Conservation (phyloP, 2,113 vertebrate genomes). For the Cyprinus carpio region DNA sequence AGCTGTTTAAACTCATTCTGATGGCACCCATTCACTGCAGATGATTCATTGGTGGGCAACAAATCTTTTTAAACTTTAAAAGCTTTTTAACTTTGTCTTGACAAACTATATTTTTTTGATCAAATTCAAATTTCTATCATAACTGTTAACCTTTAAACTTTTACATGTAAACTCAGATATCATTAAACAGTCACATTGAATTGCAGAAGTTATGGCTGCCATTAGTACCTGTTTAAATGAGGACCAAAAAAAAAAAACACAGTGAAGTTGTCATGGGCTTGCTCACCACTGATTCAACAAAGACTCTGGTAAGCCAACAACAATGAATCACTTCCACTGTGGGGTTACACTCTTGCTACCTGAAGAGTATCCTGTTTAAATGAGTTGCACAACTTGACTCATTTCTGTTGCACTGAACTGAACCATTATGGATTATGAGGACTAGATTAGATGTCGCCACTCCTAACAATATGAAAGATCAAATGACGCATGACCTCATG, state of each 20-base stretch:
- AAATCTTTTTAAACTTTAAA: not conserved
- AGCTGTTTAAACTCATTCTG: too few relatives aligned
- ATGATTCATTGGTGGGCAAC: too few relatives aligned
- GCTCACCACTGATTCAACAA: not conserved
- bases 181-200: not conserved
- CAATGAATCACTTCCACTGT: conserved; percentile 19
- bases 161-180: not conserved
- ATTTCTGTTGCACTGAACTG: conserved; percentile 16
- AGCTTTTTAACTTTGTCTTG: not conserved
- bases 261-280: not conserved
- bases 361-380: not conserved
- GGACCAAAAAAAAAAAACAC: not conserved
- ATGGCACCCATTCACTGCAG: too few relatives aligned
- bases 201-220: not conserved
- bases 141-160: not conserved
- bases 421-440: conserved; percentile 12
- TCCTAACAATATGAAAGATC: conserved; percentile 11
- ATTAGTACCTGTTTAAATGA: not conserved
- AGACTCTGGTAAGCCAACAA: not conserved
- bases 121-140: not conserved
- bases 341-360: not conserved
- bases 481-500: conserved; percentile 36
- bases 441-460: not conserved
- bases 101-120: not conserved
- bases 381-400: conserved; percentile 18